phyloP scores from a whole-genome alignment of 2,113 vertebrate genomes.

The Trichomycterus rosablanca region DNA sequence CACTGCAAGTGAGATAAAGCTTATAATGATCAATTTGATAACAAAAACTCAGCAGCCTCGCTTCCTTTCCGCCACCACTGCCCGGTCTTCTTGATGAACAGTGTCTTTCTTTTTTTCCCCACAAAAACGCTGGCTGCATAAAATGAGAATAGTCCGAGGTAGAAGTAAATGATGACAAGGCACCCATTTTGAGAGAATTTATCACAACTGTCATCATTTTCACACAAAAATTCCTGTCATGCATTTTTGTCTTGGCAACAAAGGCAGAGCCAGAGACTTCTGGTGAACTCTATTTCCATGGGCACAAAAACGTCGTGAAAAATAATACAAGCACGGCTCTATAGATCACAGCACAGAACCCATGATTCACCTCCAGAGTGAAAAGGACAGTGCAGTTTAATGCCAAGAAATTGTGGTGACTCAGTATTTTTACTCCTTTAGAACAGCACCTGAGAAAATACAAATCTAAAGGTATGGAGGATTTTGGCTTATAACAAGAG shows the following conservation, averaged over 20 bases:
- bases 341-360: constrained; percentile 28
- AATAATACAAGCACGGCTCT: constrained; percentile 29
- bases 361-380: too few species aligned
- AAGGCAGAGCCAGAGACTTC: constrained; percentile 25
- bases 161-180: constrained; percentile 34
- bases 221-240: constrained; percentile 22
- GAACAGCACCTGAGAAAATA: too few species aligned
- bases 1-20: constrained; percentile 35
- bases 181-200: constrained; percentile 40
- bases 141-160: constrained; percentile 38
- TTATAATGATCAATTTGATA: constrained; percentile 47
- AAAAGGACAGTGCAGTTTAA: constrained; percentile 28
- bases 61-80: neutral
- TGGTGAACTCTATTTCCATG: constrained; percentile 13
- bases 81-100: constrained; percentile 33
- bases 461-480: too few species aligned
- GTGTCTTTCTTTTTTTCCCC: neutral
- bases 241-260: constrained; percentile 36
- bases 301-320: constrained; percentile 25
- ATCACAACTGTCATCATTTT: constrained; percentile 34
- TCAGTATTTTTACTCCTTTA: constrained; percentile 29
- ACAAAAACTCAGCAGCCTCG: constrained; percentile 43
- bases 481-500: too few species aligned
- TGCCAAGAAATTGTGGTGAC: constrained; percentile 34
- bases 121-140: constrained; percentile 28